These are phyloP conservation scores for Stigmatopora nigra DNA, from an alignment of 2,113 vertebrate species.

Conservation along the genomic window DNA sequence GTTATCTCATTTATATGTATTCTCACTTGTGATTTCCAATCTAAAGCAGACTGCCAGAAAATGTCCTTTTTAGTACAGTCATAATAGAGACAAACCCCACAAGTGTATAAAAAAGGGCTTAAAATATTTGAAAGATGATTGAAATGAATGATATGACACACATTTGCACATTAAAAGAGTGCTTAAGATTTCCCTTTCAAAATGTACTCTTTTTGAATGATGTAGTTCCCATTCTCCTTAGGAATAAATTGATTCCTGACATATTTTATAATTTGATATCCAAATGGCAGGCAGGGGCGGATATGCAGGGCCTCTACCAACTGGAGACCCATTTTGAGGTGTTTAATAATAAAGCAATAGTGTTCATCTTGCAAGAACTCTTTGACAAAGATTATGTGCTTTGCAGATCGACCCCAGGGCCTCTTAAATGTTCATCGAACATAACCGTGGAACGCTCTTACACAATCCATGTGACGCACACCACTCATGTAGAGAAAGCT, in stretches of 20 bases:
- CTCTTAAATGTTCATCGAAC: conserved; percentile 66
- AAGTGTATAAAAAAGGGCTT: conserved; percentile 8
- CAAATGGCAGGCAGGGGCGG: conserved; percentile 50
- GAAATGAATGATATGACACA: conserved; percentile 26
- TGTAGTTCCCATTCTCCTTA: conserved; percentile 25
- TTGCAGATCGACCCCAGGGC: conserved; percentile 61
- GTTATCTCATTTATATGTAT: conserved; percentile 61
- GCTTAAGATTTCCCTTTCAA: conserved; percentile 23
- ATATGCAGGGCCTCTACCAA: conserved; percentile 46
- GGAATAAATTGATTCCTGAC: conserved; percentile 38
- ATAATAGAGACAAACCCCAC: conserved; percentile 39
- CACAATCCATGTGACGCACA: conserved; percentile 57
- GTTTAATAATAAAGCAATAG: conserved; percentile 69
- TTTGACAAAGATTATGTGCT: conserved; percentile 62
- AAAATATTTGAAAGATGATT: conserved; percentile 21
- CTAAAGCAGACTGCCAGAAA: conserved; percentile 58
- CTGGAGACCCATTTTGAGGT: conserved; percentile 57
- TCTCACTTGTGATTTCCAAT: conserved; percentile 66
- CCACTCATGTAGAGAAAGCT: conserved; percentile 29
- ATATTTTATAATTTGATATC: conserved; percentile 57
- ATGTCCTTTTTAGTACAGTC: conserved; percentile 42
- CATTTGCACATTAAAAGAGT: conserved; percentile 26
- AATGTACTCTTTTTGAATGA: conserved; percentile 21
- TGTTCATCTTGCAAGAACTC: conserved; percentile 58
- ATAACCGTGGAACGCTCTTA: conserved; percentile 63